Percentiles rank a stretch among this genome's conserved stretches.
Evolutionary conservation across 2,113 vertebrate genomes (phyloP).

Genomic region (Callaeas wilsoni): DNA sequence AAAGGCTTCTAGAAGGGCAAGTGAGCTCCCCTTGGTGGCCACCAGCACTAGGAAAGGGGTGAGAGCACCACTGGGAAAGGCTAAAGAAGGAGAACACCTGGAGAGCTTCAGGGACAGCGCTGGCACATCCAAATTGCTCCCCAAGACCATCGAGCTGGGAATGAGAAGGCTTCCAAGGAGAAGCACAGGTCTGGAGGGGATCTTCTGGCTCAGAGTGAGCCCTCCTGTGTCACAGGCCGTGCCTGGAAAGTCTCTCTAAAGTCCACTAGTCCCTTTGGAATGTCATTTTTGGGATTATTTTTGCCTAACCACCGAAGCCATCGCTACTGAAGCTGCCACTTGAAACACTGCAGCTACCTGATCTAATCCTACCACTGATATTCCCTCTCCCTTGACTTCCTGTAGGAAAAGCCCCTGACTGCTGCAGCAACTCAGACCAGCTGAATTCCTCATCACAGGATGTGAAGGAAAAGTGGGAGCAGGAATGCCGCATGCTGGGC

Average conservation of each 20-base stretch:
- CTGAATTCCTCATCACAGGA: neutral
- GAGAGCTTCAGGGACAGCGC: neutral
- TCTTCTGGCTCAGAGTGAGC: neutral
- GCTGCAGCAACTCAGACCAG: neutral
- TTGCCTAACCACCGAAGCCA: neutral
- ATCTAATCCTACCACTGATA: neutral
- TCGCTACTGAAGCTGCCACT: neutral
- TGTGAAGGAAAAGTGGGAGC: neutral
- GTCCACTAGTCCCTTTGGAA: neutral
- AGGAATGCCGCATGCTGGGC: rapidly evolving
- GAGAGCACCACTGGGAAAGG: neutral
- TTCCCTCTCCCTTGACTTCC: neutral
- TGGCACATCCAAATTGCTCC: neutral
- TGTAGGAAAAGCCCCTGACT: neutral
- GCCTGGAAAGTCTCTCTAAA: neutral
- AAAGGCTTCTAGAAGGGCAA: neutral
- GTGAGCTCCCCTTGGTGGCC: neutral
- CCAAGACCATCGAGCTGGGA: neutral
- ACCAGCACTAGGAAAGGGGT: neutral
- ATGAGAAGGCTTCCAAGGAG: neutral
- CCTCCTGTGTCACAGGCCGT: neutral
- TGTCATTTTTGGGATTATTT: neutral
- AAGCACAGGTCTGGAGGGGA: neutral
- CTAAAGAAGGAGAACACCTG: neutral
- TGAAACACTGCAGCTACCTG: neutral